Percentiles rank a stretch among this genome's conserved stretches.
Evolutionary conservation across 2,797 vertebrate species (phyloP).

Genomic region (Cynopterus sphinx): DNA sequence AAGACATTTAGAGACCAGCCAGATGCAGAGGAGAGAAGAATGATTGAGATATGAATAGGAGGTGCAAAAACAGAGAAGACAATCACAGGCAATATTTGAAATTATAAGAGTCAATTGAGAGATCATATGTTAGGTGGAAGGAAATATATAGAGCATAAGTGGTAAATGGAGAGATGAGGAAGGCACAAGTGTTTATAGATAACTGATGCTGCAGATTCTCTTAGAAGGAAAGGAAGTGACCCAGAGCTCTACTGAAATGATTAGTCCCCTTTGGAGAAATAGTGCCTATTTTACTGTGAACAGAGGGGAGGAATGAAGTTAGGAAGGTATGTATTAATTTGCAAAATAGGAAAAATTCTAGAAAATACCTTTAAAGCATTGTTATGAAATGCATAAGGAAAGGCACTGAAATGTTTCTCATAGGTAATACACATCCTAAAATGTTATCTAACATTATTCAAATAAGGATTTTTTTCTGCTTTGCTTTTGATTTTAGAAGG

Average conservation of each 20-base stretch:
- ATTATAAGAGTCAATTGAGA: neutral
- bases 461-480: neutral
- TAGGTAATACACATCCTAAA: neutral
- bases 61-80: neutral
- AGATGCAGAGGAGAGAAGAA: neutral
- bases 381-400: neutral
- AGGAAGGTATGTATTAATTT: neutral
- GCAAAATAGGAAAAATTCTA: neutral
- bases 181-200: neutral
- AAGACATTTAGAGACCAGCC: neutral
- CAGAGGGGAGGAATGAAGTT: neutral
- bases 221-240: neutral
- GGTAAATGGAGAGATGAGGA: neutral
- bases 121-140: neutral
- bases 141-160: neutral
- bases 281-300: neutral
- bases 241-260: neutral
- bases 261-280: neutral
- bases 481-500: neutral
- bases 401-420: neutral
- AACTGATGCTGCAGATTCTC: neutral
- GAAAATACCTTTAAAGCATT: neutral
- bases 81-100: neutral
- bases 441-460: neutral
- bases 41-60: neutral